A percentile compares a stretch with the other conserved stretches of the same genome.
Evolutionary conservation across 2,797 vertebrate genomes (phyloP).

Genomic region (Carduelis carduelis): DNA sequence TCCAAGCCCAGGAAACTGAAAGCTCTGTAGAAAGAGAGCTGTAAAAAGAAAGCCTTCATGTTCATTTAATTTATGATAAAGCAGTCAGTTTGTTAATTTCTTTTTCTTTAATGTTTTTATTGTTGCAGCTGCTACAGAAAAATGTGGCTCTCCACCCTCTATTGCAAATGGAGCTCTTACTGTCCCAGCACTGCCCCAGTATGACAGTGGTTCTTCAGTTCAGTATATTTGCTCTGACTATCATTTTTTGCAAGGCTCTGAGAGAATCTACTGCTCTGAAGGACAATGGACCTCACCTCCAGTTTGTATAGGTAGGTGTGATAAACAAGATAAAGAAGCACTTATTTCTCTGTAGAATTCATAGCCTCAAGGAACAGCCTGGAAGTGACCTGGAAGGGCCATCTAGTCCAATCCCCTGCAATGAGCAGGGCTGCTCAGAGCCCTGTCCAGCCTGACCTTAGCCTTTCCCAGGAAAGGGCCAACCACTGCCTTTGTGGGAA

Average conservation of each 20-base stretch:
- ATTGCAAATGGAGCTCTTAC: slow-evolving; percentile 60
- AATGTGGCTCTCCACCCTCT: slow-evolving; percentile 68
- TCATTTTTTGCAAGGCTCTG: slow-evolving; percentile 72
- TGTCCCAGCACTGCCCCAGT: background rate
- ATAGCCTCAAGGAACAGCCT: background rate
- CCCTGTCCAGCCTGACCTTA: background rate
- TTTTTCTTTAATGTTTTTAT: background rate
- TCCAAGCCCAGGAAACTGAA: background rate
- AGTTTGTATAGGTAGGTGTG: slow-evolving; percentile 72
- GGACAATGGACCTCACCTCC: slow-evolving; percentile 73
- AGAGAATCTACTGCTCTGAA: slow-evolving; percentile 58
- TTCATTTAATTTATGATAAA: background rate
- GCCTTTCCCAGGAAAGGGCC: background rate
- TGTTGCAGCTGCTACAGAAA: slow-evolving; percentile 47
- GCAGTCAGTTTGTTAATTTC: background rate
- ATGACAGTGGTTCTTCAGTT: slow-evolving; percentile 69
- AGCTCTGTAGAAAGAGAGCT: background rate
- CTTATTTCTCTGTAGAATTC: background rate
- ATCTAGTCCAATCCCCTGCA: background rate
- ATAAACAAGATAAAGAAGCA: background rate
- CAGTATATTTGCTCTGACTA: slow-evolving; percentile 71
- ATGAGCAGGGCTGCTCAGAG: background rate
- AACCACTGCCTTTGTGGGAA: background rate
- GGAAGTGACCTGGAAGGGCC: background rate
- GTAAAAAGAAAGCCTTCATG: background rate